phyloP scores from a whole-genome alignment of 2,113 vertebrate genomes.

The Osmerus mordax region DNA sequence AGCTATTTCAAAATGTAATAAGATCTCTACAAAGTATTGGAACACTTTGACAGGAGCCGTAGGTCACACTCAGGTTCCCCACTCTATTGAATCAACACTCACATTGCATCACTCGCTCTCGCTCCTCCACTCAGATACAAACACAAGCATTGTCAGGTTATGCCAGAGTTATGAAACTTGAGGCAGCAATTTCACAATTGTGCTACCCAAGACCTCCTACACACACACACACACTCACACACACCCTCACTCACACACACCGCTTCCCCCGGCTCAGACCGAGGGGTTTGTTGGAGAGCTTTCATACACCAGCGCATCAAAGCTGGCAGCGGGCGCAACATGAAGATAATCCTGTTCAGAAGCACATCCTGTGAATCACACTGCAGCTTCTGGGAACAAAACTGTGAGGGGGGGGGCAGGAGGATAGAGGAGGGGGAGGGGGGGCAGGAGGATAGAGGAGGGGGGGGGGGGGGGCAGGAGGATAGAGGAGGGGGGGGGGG shows the following conservation, averaged over 20 bases:
- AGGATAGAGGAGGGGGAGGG: too few relatives aligned
- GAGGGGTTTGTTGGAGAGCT: neutral
- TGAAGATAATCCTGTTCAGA: too few relatives aligned
- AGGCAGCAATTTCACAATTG: constrained; percentile 9
- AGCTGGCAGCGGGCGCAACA: too few relatives aligned
- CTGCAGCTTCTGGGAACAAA: neutral
- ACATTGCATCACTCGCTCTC: neutral
- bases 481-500: too few relatives aligned
- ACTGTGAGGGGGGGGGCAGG: neutral
- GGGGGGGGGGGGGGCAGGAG: too few relatives aligned
- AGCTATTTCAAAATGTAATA: too few relatives aligned
- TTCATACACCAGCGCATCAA: neutral
- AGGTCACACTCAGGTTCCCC: neutral
- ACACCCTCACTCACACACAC: constrained; percentile 11
- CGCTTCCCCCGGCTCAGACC: neutral
- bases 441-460: too few relatives aligned
- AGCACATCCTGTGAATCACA: too few relatives aligned
- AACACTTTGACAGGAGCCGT: too few relatives aligned
- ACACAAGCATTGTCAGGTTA: constrained; percentile 7
- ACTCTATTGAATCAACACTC: neutral
- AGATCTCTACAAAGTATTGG: too few relatives aligned
- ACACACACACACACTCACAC: neutral
- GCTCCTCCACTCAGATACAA: neutral
- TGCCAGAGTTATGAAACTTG: neutral
- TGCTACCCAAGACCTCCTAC: constrained; percentile 3